A percentile compares a stretch with the other conserved stretches of the same genome.
Conservation (phyloP, 2,888 invertebrate species). For the Brachypalpus laphriformis region DNA sequence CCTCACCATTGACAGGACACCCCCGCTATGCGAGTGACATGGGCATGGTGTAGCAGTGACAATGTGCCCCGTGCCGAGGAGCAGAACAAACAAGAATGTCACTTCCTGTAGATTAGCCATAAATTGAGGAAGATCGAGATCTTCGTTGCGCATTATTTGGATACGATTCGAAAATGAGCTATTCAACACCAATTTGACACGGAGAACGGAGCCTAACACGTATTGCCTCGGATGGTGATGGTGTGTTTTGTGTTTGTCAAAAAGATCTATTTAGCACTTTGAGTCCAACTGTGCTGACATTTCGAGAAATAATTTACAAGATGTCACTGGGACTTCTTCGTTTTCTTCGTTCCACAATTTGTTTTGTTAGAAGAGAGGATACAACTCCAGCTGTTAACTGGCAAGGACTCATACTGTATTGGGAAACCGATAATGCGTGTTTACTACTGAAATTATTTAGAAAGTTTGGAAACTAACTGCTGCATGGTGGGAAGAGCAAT, state of each 20-base stretch:
- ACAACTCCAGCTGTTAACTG: conserved; percentile 61
- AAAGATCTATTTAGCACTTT: conserved; percentile 66
- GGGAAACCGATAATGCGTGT: conserved; percentile 69
- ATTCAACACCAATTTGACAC: conserved; percentile 70
- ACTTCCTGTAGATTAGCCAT: conserved; percentile 69
- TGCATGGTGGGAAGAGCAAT: background rate
- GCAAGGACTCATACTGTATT: conserved; percentile 37
- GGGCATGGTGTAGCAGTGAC: conserved; percentile 15
- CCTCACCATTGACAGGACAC: conserved; percentile 8
- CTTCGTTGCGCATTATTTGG: conserved; percentile 69
- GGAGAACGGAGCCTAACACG: conserved; percentile 47
- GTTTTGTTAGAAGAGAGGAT: conserved; percentile 49
- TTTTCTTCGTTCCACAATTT: conserved; percentile 47
- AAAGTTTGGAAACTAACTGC: conserved; percentile 39
- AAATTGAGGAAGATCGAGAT: conserved; percentile 63
- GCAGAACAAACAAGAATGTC: conserved; percentile 61
- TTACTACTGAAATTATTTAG: conserved; percentile 71
- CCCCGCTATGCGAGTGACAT: conserved; percentile 50
- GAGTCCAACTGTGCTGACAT: conserved; percentile 65
- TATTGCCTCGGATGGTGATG: conserved; percentile 47
- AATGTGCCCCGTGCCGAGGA: conserved; percentile 69
- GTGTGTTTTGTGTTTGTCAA: conserved; percentile 43
- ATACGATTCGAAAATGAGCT: conserved; percentile 62
- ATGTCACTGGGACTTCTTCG: conserved; percentile 55
- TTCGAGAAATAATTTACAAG: conserved; percentile 57